Evolutionary conservation across 2,888 invertebrate species (phyloP), one percentile per base, ranked within the genome.

Genomic region (Rhingia campestris): DNA sequence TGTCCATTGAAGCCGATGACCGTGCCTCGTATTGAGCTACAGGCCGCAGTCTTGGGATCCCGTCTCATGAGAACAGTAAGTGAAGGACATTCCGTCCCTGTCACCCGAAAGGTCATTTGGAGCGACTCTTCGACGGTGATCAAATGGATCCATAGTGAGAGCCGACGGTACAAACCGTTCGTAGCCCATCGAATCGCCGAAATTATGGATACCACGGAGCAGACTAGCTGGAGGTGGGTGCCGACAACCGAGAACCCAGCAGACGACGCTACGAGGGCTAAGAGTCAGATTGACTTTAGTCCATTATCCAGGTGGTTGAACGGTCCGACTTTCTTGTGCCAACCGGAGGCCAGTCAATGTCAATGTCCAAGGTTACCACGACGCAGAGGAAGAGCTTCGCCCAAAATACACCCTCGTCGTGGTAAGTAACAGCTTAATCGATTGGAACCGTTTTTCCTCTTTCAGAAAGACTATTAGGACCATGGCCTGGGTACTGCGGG

Each of bases 141-240:
- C 14, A 53, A 59, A 39, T 75, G 75, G 69, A 32, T 75, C 22
- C 2, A 53, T 9, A 43, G 43, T n/a, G 58, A 59, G 37, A 35
- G 14, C 4, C 39, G 58, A 32, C 53, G 47, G 22, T 76, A 51
- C 39, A 86, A 85, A 61, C 84, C 86, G 37, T 88, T 86, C 59
- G 86, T 86, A 6, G 79, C 87, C 3, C 75, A 82, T 58, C 59
- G 87, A 37, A 75, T 88, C 4, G 86, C 80, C 4, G 86, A 87
- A 53, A 86, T 86, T 33, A 75, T 53, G 59, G 79, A 85, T 7
- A 33, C 41, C 7, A 76, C 81, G 6, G 35, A 67, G 32, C 45
- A 69, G 58, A 72, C 66, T 35, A 75, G 86, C n/a, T 88, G 88
- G 86, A 64, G 74, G 14, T 87, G 87, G 81, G 81, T 87, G 30